Evolutionary conservation across 1,140 invertebrate species (phyloP), one percentile per base, ranked within the genome.

Genomic region (Ostrea edulis): DNA sequence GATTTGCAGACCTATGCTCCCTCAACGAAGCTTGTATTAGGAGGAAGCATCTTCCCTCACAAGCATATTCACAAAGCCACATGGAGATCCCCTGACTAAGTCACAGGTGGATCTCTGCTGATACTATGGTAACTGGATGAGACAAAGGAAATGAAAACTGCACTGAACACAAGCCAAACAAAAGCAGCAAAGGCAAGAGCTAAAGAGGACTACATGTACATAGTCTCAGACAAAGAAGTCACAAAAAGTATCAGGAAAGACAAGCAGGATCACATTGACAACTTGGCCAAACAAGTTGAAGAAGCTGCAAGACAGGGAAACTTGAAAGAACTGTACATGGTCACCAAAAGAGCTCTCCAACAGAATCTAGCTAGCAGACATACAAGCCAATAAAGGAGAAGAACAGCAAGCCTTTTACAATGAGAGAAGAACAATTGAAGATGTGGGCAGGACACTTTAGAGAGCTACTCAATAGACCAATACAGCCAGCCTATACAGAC

Each of bases 11-110:
- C 8, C 25, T 85, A 22, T 91, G 90, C 83, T 86, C 54, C 55
- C 58, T 84, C 7, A 92, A 91, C 81, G 53, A 89, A 65, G n/a
- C 17, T 92, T 14, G 58, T 90, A 29, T 90, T 92, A 65, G 90
- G 87, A 83, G 87, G 82, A 55, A 92, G n/a, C 8, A 54, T 91
- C n/a, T 92, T 92, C 82, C 82, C 81, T 3, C 51, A 87, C 20
- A 71, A 62, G 44, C 8, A 20, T 8, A 58, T 58, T 58, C 55
- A 58, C 8, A 58, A 58, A 20, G 55, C 55, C 11, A 58, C 11
- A 12, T 11, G 20, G 55, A 58, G 55, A 58, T 58, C 11, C 55
- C 83, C 11, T 58, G 55, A 58, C 55, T 11, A 58, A 4, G 1
- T 58, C 3, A 58, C 55, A 58, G 55, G 14, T 58, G 55, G 11